These are phyloP conservation scores for Panzeria rudis DNA, from an alignment of 2,888 invertebrate species.

Conservation along the genomic window DNA sequence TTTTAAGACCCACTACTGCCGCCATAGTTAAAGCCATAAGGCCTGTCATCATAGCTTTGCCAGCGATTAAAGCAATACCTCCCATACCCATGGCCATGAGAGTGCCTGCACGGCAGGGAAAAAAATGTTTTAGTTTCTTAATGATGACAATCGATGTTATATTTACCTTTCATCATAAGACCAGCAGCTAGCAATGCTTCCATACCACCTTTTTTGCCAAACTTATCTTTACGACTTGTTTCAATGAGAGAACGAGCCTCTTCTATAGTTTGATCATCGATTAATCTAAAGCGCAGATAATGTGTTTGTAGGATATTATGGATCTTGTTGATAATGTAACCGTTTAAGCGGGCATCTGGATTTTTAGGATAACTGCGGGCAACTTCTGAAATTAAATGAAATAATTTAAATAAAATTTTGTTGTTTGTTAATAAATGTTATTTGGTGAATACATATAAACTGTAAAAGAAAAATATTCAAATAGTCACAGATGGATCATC, in stretches of 20 bases:
- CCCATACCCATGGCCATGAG: conserved; percentile 90
- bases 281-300: conserved; percentile 88
- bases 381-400: conserved; percentile 84
- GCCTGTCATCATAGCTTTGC: conserved; percentile 93
- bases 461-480: too few species aligned
- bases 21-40: conserved; percentile 91
- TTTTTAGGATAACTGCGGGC: conserved; percentile 90
- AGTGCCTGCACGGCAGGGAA: conserved; percentile 85
- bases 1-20: conserved; percentile 90
- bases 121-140: neutral
- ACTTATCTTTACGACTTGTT: conserved; percentile 86
- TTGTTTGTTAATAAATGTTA: neutral
- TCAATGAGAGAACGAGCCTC: conserved; percentile 85
- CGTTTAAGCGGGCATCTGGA: conserved; percentile 90
- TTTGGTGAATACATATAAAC: too few species aligned
- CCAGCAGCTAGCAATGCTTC: conserved; percentile 86
- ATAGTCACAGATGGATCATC: too few species aligned
- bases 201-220: conserved; percentile 85
- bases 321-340: conserved; percentile 89
- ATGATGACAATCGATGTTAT: neutral
- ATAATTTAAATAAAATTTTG: neutral
- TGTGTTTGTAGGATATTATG: conserved; percentile 90
- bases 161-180: conserved; percentile 86
- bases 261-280: conserved; percentile 87
- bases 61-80: conserved; percentile 90